Evolutionary conservation across 2,888 invertebrate species (phyloP).

Genomic region (Antheraea yamamai): DNA sequence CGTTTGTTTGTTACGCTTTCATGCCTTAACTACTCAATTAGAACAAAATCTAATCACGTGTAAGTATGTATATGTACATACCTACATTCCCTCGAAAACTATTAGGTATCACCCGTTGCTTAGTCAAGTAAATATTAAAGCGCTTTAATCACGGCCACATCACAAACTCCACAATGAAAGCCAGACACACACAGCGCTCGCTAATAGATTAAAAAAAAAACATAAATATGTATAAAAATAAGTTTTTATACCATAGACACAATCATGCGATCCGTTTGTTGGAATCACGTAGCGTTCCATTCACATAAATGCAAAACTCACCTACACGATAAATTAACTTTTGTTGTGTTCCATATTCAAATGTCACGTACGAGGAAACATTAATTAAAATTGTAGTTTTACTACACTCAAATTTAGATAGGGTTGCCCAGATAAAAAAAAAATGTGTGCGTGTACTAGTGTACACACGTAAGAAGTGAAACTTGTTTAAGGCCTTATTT

Average conservation of each 20-base stretch:
- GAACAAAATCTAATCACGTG: no score
- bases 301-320: conserved; percentile 50
- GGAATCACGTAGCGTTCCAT: conserved; percentile 60
- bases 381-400: conserved; percentile 36
- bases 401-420: not conserved
- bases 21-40: not conserved
- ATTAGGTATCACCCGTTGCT: no score
- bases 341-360: conserved; percentile 55
- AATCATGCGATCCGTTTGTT: conserved; percentile 62
- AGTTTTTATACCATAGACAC: conserved; percentile 49
- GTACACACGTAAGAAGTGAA: no score
- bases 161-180: conserved; percentile 15
- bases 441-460: no score
- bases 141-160: not conserved
- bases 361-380: conserved; percentile 58
- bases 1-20: not conserved
- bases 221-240: conserved; percentile 33
- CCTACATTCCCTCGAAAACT: no score
- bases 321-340: conserved; percentile 49
- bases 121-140: no score
- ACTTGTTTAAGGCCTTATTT: no score
- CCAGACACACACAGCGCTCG: conserved; percentile 39
- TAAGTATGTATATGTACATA: no score
- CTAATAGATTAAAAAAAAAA: not conserved
- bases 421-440: not conserved